Conservation (phyloP, 2,113 vertebrate genomes). For the Hiodon tergisus region DNA sequence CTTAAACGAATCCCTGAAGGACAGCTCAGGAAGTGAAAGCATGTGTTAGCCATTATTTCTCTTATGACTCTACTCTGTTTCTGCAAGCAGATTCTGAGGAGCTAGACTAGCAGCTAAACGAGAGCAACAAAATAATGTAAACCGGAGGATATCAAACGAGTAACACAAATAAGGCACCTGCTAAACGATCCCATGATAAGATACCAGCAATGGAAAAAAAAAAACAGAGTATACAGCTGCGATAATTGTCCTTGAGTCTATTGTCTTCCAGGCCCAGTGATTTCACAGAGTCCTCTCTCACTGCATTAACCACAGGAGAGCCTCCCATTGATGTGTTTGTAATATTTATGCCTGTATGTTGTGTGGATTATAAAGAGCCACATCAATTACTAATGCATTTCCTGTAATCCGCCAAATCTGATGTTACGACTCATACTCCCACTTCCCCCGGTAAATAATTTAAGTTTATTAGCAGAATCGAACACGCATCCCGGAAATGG, state of each 20-base stretch:
- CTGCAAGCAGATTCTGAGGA: too few species aligned
- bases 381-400: slow-evolving; percentile 47
- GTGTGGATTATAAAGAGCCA: slow-evolving; percentile 37
- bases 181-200: too few species aligned
- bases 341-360: slow-evolving; percentile 12
- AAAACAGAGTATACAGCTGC: slow-evolving; percentile 27
- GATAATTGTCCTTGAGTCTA: slow-evolving; percentile 36
- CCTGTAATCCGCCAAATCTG: slow-evolving; percentile 44
- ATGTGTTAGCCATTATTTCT: too few species aligned
- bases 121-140: too few species aligned
- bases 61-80: too few species aligned
- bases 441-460: slow-evolving; percentile 29
- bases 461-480: slow-evolving; percentile 25
- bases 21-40: too few species aligned
- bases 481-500: too few species aligned
- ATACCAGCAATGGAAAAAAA: slow-evolving; percentile 36
- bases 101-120: too few species aligned
- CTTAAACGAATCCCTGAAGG: too few species aligned
- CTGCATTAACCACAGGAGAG: slow-evolving; percentile 30
- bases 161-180: too few species aligned
- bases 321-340: not conserved
- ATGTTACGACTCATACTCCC: slow-evolving; percentile 33
- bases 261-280: slow-evolving; percentile 22
- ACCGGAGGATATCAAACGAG: too few species aligned
- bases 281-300: slow-evolving; percentile 26